Conservation (phyloP, 2,113 vertebrate species). For the Caloenas nicobarica region DNA sequence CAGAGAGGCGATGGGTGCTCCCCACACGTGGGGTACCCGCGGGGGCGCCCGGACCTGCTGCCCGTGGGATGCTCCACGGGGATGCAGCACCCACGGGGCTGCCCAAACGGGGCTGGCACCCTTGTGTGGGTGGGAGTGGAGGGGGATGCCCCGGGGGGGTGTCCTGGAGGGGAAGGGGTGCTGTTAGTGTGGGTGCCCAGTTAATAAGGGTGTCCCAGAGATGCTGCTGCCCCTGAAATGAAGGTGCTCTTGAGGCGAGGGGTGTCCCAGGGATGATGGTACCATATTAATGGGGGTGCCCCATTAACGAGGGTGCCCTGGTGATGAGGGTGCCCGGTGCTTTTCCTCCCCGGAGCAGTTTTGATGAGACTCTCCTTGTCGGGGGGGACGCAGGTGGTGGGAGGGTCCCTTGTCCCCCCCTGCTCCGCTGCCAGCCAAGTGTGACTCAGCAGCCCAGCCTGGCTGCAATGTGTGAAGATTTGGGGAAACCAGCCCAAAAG, state of each 20-base stretch:
- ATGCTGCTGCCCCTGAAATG: not conserved
- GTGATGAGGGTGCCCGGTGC: not conserved
- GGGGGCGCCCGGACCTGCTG: not conserved
- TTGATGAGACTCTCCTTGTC: fast-evolving
- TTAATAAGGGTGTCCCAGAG: not conserved
- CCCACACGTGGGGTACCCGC: fast-evolving
- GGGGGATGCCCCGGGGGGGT: no score
- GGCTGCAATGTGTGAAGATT: not conserved
- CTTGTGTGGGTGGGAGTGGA: no score
- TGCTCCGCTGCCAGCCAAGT: no score
- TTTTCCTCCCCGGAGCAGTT: not conserved
- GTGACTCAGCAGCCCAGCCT: not conserved
- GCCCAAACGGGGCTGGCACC: not conserved
- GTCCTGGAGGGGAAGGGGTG: not conserved
- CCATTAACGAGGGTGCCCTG: not conserved
- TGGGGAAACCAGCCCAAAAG: not conserved
- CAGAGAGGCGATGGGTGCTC: not conserved
- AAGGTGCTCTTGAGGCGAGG: not conserved
- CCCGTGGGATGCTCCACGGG: fast-evolving
- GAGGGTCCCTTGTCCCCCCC: not conserved
- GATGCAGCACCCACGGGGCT: not conserved
- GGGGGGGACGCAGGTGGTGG: not conserved
- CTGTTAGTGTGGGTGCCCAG: fast-evolving
- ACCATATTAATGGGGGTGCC: not conserved
- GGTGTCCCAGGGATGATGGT: not conserved